These are phyloP conservation scores for Gouania willdenowi DNA, from an alignment of 2,797 vertebrate genomes.

Conservation along the genomic window DNA sequence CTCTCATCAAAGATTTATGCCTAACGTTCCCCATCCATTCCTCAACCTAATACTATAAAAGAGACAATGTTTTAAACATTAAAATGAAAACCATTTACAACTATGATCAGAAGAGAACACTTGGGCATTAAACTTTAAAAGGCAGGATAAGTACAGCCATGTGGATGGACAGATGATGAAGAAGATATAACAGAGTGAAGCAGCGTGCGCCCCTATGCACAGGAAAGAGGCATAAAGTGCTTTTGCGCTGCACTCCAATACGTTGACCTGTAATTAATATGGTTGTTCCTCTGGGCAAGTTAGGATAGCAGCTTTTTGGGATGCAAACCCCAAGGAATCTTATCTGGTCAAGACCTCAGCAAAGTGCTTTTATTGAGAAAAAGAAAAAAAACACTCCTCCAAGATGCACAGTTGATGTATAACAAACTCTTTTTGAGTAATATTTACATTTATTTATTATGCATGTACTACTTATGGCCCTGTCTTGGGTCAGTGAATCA, in stretches of 20 bases:
- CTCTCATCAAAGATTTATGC: conserved; percentile 96
- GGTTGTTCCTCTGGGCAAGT: conserved; percentile 55
- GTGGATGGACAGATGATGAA: conserved; percentile 69
- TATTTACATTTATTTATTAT: no score
- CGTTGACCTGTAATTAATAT: conserved; percentile 81
- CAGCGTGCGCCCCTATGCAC: conserved; percentile 60
- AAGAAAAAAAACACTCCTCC: conserved; percentile 18
- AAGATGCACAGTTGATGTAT: conserved; percentile 4
- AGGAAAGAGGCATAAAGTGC: conserved; percentile 73
- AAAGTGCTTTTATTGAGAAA: conserved; percentile 32
- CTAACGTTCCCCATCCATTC: conserved; percentile 76
- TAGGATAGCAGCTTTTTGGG: conserved; percentile 61
- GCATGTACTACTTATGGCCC: conserved; percentile 2
- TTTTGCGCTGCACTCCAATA: conserved; percentile 73
- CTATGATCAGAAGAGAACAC: conserved; percentile 94
- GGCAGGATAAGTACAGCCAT: conserved; percentile 80
- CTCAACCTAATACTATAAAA: conserved; percentile 91
- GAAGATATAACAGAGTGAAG: conserved; percentile 63
- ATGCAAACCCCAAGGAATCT: conserved; percentile 58
- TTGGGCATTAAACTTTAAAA: conserved; percentile 94
- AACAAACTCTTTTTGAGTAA: conserved; percentile 9
- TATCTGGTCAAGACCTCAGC: conserved; percentile 50
- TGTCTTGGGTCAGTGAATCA: not conserved
- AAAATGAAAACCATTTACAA: conserved; percentile 98
- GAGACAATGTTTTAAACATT: conserved; percentile 99